Percentiles rank a stretch among this genome's conserved stretches.
Conservation (phyloP, 2,888 invertebrate genomes). For the Alloplasta piceator region DNA sequence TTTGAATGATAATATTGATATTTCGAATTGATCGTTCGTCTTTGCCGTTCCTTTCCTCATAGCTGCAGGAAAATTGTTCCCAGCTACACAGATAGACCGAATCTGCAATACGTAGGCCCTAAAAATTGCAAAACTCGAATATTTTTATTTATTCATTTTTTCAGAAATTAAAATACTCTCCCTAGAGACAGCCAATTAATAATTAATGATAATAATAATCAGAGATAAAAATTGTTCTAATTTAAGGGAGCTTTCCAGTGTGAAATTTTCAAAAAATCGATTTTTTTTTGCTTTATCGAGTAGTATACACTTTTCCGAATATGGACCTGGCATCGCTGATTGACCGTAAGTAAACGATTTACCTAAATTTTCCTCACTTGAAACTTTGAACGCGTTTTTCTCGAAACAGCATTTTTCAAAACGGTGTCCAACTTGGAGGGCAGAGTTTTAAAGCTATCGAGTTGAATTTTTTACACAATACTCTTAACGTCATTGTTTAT, state of each 20-base stretch:
- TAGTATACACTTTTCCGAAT: too few species aligned
- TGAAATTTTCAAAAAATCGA: too few species aligned
- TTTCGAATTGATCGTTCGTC: slow-evolving; percentile 17
- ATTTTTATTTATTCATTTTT: not conserved
- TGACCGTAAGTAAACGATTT: too few species aligned
- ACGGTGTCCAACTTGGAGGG: too few species aligned
- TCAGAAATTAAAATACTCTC: not conserved
- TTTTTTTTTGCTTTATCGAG: too few species aligned
- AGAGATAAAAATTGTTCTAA: not conserved
- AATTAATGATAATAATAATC: not conserved
- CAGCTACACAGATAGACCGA: slow-evolving; percentile 70
- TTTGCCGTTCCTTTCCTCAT: not conserved
- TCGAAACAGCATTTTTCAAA: too few species aligned
- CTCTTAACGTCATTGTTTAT: too few species aligned
- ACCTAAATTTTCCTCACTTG: too few species aligned
- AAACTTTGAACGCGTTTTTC: not conserved
- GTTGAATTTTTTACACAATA: too few species aligned
- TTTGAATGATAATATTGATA: slow-evolving; percentile 61
- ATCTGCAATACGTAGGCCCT: slow-evolving; percentile 70
- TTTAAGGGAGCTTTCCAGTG: too few species aligned
- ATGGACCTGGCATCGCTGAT: too few species aligned
- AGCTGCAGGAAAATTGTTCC: slow-evolving; percentile 60
- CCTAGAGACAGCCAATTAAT: not conserved
- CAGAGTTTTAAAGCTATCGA: too few species aligned
- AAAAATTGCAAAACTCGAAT: slow-evolving; percentile 13